These are phyloP conservation scores for Epicampocera succincta DNA, from an alignment of 2,888 invertebrate species.

Conservation along the genomic window DNA sequence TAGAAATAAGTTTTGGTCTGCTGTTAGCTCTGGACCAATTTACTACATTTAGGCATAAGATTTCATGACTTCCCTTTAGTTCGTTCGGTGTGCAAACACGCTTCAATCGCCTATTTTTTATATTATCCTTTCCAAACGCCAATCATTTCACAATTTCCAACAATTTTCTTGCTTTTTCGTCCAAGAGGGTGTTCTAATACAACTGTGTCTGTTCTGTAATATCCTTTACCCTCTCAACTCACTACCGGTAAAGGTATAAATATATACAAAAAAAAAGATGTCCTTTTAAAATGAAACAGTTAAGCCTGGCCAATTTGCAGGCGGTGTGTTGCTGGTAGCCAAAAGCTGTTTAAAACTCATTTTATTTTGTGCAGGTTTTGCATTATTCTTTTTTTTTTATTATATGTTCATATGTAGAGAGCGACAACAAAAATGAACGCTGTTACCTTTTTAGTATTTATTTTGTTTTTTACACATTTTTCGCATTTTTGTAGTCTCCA, in stretches of 20 bases:
- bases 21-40: too few species aligned
- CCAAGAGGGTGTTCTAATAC: too few species aligned
- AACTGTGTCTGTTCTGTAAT: neutral
- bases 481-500: constrained; percentile 33
- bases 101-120: too few species aligned
- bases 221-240: neutral
- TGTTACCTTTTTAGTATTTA: constrained; percentile 24
- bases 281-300: constrained; percentile 12
- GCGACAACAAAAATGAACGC: constrained; percentile 5
- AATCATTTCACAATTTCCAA: too few species aligned
- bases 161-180: too few species aligned
- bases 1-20: too few species aligned
- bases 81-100: too few species aligned
- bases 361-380: constrained; percentile 10
- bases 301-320: constrained; percentile 25
- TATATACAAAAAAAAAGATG: neutral
- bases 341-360: constrained; percentile 26
- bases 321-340: constrained; percentile 15
- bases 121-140: too few species aligned
- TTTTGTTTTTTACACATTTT: constrained; percentile 19
- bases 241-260: neutral
- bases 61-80: too few species aligned
- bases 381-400: constrained; percentile 1
- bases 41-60: too few species aligned
- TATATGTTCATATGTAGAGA: neutral